phyloP scores from a whole-genome alignment of 1,140 invertebrate genomes.

The Gerris buenoi region DNA sequence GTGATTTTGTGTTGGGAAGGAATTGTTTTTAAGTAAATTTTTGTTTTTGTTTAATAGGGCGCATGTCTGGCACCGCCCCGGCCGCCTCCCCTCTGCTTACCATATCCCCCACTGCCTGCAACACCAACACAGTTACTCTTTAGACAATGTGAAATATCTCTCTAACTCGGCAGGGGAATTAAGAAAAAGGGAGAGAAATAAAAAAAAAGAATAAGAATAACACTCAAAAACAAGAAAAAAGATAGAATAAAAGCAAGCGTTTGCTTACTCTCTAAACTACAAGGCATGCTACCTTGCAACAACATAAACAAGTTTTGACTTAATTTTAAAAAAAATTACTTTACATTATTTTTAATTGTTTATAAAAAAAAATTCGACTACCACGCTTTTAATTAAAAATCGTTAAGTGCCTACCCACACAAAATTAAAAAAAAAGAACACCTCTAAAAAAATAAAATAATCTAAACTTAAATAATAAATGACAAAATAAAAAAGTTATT shows the following conservation, averaged over 20 bases:
- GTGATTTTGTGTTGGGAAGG: too few relatives aligned
- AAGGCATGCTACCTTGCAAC: too few relatives aligned
- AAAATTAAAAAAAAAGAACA: constrained; percentile 3
- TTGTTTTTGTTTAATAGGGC: constrained; percentile 29
- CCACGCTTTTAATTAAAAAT: too few relatives aligned
- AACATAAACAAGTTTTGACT: too few relatives aligned
- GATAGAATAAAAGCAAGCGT: constrained; percentile 3
- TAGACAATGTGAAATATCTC: constrained; percentile 16
- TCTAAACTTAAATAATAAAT: constrained; percentile 5
- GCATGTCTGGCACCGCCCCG: constrained; percentile 31
- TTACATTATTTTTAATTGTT: too few relatives aligned
- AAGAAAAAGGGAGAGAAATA: too few relatives aligned
- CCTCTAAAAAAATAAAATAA: not conserved
- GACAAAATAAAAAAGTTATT: constrained; percentile 9
- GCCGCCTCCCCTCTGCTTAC: constrained; percentile 31
- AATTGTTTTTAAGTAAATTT: too few relatives aligned
- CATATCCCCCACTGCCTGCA: constrained; percentile 28
- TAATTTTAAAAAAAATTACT: too few relatives aligned
- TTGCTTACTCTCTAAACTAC: too few relatives aligned
- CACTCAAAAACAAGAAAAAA: constrained; percentile 21
- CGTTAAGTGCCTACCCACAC: not conserved
- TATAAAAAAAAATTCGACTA: too few relatives aligned
- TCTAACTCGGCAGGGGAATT: too few relatives aligned
- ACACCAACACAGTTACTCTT: constrained; percentile 15
- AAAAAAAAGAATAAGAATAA: constrained; percentile 21